A percentile compares a stretch with the other conserved stretches of the same genome.
Evolutionary conservation across 2,888 invertebrate species (phyloP).

Genomic region (Ophraella communa): DNA sequence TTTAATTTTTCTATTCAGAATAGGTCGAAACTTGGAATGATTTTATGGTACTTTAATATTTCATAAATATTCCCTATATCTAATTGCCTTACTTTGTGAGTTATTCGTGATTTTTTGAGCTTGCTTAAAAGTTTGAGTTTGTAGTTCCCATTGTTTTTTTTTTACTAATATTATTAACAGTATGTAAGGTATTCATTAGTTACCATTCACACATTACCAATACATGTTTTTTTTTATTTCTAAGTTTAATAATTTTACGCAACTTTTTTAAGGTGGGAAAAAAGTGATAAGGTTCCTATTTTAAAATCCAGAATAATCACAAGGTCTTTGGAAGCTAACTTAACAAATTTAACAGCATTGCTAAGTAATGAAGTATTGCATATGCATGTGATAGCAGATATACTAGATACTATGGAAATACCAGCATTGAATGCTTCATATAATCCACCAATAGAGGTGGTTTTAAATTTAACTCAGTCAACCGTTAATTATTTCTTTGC

Average conservation of each 20-base stretch:
- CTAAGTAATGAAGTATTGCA: constrained; percentile 56
- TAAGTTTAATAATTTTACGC: background rate
- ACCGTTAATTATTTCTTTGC: constrained; percentile 80
- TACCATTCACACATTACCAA: no score
- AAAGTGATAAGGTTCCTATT: constrained; percentile 58
- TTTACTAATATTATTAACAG: no score
- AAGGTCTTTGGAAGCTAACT: constrained; percentile 60
- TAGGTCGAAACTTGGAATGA: no score
- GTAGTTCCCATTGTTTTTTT: no score
- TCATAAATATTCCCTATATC: no score
- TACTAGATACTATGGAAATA: constrained; percentile 71
- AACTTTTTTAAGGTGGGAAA: constrained; percentile 68
- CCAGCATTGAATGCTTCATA: constrained; percentile 60
- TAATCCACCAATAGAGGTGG: constrained; percentile 69
- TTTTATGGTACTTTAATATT: no score
- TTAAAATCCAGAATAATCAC: constrained; percentile 60
- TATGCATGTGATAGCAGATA: constrained; percentile 66
- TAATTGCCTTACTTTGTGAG: no score
- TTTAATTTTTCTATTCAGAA: no score
- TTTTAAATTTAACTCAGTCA: constrained; percentile 73
- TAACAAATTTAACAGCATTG: constrained; percentile 59
- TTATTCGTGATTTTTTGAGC: no score
- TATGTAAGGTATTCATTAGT: no score
- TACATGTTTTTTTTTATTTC: no score
- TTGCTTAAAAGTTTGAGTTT: no score